Conservation (phyloP, 2,113 vertebrate genomes). For the Hepsetus odoe region DNA sequence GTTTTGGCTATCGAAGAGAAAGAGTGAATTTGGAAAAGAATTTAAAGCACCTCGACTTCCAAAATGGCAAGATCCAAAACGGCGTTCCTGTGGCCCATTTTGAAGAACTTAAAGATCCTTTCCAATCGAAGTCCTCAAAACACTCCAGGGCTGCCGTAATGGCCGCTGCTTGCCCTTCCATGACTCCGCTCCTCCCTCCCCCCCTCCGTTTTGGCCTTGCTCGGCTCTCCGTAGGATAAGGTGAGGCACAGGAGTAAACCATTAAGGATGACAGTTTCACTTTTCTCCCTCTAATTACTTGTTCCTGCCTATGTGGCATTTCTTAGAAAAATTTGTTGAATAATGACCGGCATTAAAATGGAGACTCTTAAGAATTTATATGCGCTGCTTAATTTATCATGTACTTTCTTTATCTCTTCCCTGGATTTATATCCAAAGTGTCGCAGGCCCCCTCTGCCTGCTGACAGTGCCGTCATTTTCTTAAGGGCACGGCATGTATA, state of each 20-base stretch:
- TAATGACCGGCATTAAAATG: conserved; percentile 99
- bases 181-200: conserved; percentile 42
- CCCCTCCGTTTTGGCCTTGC: conserved; percentile 31
- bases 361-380: conserved; percentile 99
- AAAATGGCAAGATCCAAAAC: conserved; percentile 26
- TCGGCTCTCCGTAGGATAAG: conserved; percentile 83
- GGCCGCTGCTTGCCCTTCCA: conserved; percentile 50
- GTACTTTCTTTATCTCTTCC: conserved; percentile 98
- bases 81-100: conserved; percentile 12
- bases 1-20: conserved; percentile 79
- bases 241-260: conserved; percentile 91
- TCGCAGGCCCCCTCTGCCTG: conserved; percentile 82
- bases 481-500: conserved; percentile 98
- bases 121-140: conserved; percentile 38
- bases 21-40: neutral
- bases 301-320: conserved; percentile 99
- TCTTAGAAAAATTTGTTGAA: conserved; percentile 99
- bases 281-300: conserved; percentile 99
- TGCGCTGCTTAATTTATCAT: conserved; percentile 98
- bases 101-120: conserved; percentile 33
- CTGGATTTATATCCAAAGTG: conserved; percentile 98
- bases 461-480: conserved; percentile 96
- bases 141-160: conserved; percentile 44
- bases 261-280: conserved; percentile 99
- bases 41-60: conserved; percentile 58